These are phyloP conservation scores for Ceratosolen solmsi DNA, from an alignment of 1,140 invertebrate genomes.

Conservation along the genomic window DNA sequence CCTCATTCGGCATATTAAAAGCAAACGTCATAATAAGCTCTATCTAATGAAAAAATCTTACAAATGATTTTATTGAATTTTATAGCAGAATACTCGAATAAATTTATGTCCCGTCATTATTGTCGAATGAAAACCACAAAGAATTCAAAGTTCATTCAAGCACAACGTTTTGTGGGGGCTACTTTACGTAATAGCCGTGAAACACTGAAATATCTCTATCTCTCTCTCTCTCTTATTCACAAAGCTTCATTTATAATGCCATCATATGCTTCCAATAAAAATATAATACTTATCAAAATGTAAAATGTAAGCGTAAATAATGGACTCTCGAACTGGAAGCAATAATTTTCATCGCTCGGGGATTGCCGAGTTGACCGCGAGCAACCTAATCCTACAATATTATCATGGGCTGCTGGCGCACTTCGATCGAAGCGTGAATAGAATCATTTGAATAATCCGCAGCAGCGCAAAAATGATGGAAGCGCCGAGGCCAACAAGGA, in stretches of 20 bases:
- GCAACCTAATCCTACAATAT: neutral
- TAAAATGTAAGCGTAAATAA: neutral
- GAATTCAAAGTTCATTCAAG: neutral
- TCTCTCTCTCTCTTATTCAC: neutral
- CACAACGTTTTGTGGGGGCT: neutral
- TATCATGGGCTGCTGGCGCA: too few species aligned
- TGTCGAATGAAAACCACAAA: neutral
- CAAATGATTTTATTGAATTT: neutral
- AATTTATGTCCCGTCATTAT: neutral
- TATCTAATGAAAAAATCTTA: too few species aligned
- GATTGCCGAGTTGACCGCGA: neutral
- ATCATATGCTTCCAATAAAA: neutral
- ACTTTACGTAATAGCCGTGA: neutral
- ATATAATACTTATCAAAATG: neutral
- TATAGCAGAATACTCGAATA: neutral
- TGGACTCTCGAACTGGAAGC: neutral
- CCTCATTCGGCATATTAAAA: neutral
- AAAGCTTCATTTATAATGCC: neutral
- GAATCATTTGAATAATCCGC: conserved; percentile 5
- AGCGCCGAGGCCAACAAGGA: neutral
- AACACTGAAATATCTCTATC: neutral
- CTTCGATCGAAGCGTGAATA: neutral
- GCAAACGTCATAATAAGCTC: neutral
- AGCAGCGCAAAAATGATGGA: conserved; percentile 11
- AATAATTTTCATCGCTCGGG: neutral